Base-by-base conservation (phyloP, 2,113 vertebrate genomes). In the Notarius quadriscutis region DNA sequence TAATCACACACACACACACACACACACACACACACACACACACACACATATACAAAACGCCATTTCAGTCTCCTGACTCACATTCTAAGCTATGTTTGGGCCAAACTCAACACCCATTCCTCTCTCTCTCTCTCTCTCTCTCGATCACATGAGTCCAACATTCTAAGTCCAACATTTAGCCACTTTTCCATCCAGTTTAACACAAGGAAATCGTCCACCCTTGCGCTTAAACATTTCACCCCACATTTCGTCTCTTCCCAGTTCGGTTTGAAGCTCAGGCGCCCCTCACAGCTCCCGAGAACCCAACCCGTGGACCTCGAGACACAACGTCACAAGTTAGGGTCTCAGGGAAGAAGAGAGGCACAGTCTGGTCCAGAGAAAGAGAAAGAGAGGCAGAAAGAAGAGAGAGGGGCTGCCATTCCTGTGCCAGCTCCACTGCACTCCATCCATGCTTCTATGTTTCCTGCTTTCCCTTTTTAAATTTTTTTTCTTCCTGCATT, bases 311-410 rank as follows among this genome's bases (percentile, higher is more conserved):
- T 99, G 98, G 97, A 99, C 97, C 97, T 96, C 94, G 96, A 97
- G 96, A 95, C 96, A 96, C 96, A 98, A 97, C 97, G 96, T 99
- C 98, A 99, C 98, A 99, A 99, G 98, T 99, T 99, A 99, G 98
- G 98, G 98, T 99, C 98, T 99, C 98, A 99, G 98, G 98, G 98
- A 99, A 96, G 97, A 97, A 97, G 98, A 97, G 97, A 96, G 96
- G 97, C 95, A 97, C 98, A 95, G 88, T 92, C 89, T 7, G 10
- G 60, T 79, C 7, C 51, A 8, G 55, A 75, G 60, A 84, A 50
- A 78, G n/a, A 30, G 34, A 65, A 60, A 55, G 51, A 87, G 41
- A 65, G 22, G 25, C 75, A 78, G 50, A 27, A n/a, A 78, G n/a
- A 53, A 53, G 60, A 57, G 7, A 84, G 58, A 63, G 77, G 50